Evolutionary conservation across 2,888 invertebrate species (phyloP).

Genomic region (Pammene aurita): DNA sequence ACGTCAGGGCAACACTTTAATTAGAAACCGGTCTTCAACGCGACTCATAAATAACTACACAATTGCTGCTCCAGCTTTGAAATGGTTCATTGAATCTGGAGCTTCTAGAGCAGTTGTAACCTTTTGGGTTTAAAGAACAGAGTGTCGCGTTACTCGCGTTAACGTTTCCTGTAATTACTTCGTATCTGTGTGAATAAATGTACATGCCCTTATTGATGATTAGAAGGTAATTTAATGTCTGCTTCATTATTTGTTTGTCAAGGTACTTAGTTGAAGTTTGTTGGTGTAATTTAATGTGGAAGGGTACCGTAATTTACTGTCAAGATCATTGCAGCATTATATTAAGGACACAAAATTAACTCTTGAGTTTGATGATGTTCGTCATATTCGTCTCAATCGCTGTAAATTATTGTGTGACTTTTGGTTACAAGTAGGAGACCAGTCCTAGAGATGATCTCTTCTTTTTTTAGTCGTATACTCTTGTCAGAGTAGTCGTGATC

Average conservation of each 20-base stretch:
- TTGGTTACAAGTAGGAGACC: too few relatives aligned
- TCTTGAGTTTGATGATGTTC: too few relatives aligned
- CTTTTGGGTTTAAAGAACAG: neutral
- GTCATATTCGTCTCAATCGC: too few relatives aligned
- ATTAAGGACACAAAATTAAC: too few relatives aligned
- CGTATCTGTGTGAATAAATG: constrained; percentile 24
- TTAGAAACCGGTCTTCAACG: constrained; percentile 24
- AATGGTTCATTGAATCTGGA: neutral
- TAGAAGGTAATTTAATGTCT: constrained; percentile 19
- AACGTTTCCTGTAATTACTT: constrained; percentile 28
- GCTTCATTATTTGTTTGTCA: constrained; percentile 11
- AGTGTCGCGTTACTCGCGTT: constrained; percentile 17
- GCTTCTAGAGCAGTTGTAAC: neutral
- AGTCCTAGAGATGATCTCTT: too few relatives aligned
- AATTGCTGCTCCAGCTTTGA: constrained; percentile 1
- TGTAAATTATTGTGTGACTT: too few relatives aligned
- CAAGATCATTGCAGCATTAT: too few relatives aligned
- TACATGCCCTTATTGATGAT: constrained; percentile 26
- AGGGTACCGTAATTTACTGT: too few relatives aligned
- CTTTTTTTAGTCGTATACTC: too few relatives aligned
- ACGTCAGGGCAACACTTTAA: constrained; percentile 26
- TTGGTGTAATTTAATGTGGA: neutral
- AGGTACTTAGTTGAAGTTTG: neutral
- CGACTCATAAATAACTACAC: constrained; percentile 21
- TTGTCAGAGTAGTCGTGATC: too few relatives aligned